Evolutionary conservation across 2,888 invertebrate species (phyloP).

Genomic region (Lasioglossum leucozonium): DNA sequence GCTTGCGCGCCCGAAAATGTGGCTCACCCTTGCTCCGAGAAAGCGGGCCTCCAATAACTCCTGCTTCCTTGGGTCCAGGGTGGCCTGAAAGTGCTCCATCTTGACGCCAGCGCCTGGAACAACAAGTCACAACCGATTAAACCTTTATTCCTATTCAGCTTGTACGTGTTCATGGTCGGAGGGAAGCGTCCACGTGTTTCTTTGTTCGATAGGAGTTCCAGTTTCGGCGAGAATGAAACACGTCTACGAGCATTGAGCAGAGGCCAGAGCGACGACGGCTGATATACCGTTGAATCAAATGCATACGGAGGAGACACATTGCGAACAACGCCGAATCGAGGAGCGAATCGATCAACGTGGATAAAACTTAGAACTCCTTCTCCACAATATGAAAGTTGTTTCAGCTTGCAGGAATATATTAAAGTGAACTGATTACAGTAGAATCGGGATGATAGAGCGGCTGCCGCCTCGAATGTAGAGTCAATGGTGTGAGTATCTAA

Average conservation of each 20-base stretch:
- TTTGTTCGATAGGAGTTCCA: neutral
- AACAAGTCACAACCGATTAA: constrained; percentile 67
- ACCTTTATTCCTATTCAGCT: constrained; percentile 26
- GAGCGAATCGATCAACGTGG: neutral
- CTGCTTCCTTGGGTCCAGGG: constrained; percentile 99
- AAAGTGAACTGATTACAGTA: neutral
- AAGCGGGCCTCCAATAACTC: constrained; percentile 99
- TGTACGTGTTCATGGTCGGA: neutral
- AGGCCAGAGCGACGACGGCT: neutral
- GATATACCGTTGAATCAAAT: no score
- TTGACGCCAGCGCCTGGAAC: constrained; percentile 94
- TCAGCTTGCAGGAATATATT: neutral
- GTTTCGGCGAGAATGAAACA: neutral
- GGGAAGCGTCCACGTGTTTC: neutral
- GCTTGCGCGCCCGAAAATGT: constrained; percentile 6
- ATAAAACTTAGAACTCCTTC: neutral
- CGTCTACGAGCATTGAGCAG: neutral
- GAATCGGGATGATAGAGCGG: neutral
- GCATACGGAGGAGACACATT: neutral
- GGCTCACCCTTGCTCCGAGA: constrained; percentile 97
- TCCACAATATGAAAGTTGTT: neutral
- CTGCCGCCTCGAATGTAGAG: neutral
- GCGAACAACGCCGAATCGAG: neutral
- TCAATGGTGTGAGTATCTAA: neutral
- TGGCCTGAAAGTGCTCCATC: constrained; percentile 98